Conservation (phyloP, 2,888 invertebrate genomes). For the Perdita meconis region DNA sequence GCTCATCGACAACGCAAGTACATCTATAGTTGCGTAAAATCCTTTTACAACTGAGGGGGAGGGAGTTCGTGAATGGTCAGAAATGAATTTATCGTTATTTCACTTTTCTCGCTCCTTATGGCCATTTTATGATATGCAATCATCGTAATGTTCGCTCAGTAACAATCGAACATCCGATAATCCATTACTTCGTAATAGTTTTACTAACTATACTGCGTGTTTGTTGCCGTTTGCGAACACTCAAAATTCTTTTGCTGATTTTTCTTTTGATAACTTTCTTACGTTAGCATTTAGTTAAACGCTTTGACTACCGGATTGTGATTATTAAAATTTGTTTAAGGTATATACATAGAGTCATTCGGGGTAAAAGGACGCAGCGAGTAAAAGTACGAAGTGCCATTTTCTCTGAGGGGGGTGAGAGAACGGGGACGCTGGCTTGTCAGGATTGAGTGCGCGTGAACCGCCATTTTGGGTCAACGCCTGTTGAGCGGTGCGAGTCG, state of each 20-base stretch:
- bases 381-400: no score
- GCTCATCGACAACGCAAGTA: not conserved
- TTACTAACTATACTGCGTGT: not conserved
- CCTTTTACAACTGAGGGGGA: slow-evolving; percentile 26
- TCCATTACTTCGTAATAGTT: not conserved
- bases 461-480: no score
- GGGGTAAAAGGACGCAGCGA: no score
- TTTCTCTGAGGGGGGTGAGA: no score
- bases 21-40: no score
- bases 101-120: slow-evolving; percentile 4
- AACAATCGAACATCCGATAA: not conserved
- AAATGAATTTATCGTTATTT: slow-evolving; percentile 33
- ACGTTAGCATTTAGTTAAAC: not conserved
- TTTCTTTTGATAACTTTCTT: not conserved
- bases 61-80: slow-evolving; percentile 12
- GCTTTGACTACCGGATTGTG: no score
- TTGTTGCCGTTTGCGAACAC: no score
- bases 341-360: no score
- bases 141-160: slow-evolving; percentile 9
- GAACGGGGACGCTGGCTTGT: no score
- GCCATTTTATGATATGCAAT: not conserved
- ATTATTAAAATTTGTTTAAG: no score
- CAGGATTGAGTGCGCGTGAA: no score
- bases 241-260: not conserved
- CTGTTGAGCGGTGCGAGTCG: no score